phyloP scores from a whole-genome alignment of 2,797 vertebrate species.

The Gambelia wislizenii region DNA sequence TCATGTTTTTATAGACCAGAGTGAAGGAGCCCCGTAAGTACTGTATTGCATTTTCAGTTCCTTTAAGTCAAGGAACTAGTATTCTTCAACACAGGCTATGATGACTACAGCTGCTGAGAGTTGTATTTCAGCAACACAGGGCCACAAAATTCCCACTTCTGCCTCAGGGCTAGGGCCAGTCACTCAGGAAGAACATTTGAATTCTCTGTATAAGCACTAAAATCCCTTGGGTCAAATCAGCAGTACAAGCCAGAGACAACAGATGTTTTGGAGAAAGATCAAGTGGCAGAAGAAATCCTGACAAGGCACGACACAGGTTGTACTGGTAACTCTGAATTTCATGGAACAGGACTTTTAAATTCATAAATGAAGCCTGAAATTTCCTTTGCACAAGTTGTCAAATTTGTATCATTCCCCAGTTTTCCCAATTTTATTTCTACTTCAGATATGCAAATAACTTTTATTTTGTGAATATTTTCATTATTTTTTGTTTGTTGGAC shows the following conservation, averaged over 20 bases:
- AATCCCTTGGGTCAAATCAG: neutral
- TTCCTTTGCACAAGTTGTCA: neutral
- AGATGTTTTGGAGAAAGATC: neutral
- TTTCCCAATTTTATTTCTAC: neutral
- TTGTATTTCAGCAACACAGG: no score
- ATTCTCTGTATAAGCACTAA: neutral
- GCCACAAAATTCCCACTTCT: no score
- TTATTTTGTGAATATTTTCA: neutral
- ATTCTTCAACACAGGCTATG: neutral
- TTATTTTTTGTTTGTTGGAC: no score
- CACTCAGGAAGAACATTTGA: no score
- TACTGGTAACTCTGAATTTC: neutral
- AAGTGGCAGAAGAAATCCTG: neutral
- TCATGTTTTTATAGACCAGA: no score
- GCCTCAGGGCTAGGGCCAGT: neutral
- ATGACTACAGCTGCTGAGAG: no score
- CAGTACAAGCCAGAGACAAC: neutral
- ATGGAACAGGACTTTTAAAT: neutral
- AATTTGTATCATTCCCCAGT: neutral
- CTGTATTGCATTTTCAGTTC: no score
- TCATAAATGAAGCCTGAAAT: neutral
- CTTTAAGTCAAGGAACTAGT: no score
- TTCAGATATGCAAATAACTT: neutral
- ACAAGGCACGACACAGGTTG: neutral
- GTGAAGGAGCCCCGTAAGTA: no score